Conservation (phyloP, 2,888 invertebrate species). For the Drosophila yooni region DNA sequence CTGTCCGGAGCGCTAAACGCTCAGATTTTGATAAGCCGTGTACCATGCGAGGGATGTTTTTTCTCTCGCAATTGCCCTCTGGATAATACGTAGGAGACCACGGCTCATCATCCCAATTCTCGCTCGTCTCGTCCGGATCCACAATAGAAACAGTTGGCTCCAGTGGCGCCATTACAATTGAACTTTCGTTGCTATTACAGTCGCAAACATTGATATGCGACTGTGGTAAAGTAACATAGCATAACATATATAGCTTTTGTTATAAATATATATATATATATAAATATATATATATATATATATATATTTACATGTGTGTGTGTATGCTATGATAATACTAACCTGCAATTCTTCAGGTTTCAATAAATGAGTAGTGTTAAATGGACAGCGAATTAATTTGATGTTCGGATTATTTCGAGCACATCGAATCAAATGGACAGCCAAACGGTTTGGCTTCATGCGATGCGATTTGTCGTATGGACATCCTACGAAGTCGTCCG, state of each 20-base stretch:
- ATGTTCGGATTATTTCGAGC: conserved; percentile 85
- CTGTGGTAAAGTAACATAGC: conserved; percentile 37
- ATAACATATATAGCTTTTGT: too few relatives aligned
- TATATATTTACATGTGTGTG: background rate
- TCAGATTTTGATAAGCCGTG: conserved; percentile 47
- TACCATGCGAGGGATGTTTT: conserved; percentile 50
- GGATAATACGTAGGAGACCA: conserved; percentile 39
- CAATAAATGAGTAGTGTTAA: conserved; percentile 86
- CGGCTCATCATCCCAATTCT: conserved; percentile 51
- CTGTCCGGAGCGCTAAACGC: conserved; percentile 64
- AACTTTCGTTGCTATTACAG: conserved; percentile 34
- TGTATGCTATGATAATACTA: conserved; percentile 11
- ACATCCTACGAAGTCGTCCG: conserved; percentile 77
- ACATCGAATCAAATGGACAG: conserved; percentile 87
- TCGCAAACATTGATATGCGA: conserved; percentile 64
- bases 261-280: background rate
- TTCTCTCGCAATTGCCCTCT: conserved; percentile 31
- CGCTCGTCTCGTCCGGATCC: background rate
- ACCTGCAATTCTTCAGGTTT: conserved; percentile 85
- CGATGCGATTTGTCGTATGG: conserved; percentile 87
- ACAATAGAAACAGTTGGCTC: background rate
- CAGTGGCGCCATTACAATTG: conserved; percentile 51
- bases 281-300: background rate
- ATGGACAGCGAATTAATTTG: conserved; percentile 86
- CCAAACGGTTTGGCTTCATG: conserved; percentile 86